Evolutionary conservation across 2,113 vertebrate genomes (phyloP).

Genomic region (Psittacula cyanocephala): DNA sequence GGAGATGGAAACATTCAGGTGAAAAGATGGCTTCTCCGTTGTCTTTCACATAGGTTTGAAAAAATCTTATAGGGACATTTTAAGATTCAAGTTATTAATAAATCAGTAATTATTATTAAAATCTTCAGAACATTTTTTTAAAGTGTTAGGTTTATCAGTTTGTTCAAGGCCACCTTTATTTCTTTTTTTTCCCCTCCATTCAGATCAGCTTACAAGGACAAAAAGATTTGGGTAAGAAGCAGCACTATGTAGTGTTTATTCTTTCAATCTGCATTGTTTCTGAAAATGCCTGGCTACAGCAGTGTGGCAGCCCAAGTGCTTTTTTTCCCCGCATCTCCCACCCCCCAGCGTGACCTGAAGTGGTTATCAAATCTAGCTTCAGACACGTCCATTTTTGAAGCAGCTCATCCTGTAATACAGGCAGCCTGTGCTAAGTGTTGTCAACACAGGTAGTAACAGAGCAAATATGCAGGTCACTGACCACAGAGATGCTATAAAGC

Average conservation of each 20-base stretch:
- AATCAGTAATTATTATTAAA: neutral
- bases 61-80: neutral
- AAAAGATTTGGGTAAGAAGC: neutral
- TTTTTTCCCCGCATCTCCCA: neutral
- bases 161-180: neutral
- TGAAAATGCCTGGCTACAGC: neutral
- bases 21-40: neutral
- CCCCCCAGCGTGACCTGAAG: neutral
- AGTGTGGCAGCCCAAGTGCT: neutral
- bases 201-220: neutral
- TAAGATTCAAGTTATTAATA: neutral
- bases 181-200: neutral
- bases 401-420: neutral
- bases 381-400: neutral
- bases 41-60: neutral
- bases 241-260: neutral
- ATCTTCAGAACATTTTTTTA: neutral
- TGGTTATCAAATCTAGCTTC: neutral
- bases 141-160: neutral
- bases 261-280: neutral
- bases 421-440: neutral
- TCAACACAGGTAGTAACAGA: neutral
- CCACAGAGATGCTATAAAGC: neutral
- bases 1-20: neutral
- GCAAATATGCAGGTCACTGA: neutral